A percentile compares a stretch with the other conserved stretches of the same genome.
These are phyloP conservation scores for Endomychus coccineus DNA, from an alignment of 2,888 invertebrate genomes.

Conservation along the genomic window DNA sequence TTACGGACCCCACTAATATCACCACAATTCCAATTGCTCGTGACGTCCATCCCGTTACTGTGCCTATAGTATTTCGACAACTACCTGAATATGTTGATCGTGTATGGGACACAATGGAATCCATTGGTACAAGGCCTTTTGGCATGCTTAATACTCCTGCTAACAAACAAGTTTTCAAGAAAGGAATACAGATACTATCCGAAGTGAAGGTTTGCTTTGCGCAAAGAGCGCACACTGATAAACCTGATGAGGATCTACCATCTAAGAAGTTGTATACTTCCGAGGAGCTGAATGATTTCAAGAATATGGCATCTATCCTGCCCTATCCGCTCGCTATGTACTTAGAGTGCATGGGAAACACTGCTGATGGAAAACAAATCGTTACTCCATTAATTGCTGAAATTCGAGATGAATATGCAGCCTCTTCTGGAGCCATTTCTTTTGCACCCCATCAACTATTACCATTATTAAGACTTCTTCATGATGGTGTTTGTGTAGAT, in stretches of 20 bases:
- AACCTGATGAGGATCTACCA: constrained; percentile 21
- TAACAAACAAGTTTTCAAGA: constrained; percentile 20
- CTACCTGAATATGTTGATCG: too few relatives aligned
- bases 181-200: constrained; percentile 18
- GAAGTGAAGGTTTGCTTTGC: constrained; percentile 21
- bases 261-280: constrained; percentile 16
- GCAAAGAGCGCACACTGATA: constrained; percentile 18
- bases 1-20: too few relatives aligned
- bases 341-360: background rate
- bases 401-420: too few relatives aligned
- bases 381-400: background rate
- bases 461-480: too few relatives aligned
- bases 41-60: too few relatives aligned
- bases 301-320: constrained; percentile 19
- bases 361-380: background rate
- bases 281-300: constrained; percentile 18
- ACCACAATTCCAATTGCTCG: too few relatives aligned
- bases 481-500: too few relatives aligned
- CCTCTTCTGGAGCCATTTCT: constrained; percentile 1
- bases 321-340: background rate
- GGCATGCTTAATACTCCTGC: constrained; percentile 13
- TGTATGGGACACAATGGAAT: constrained; percentile 22
- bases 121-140: constrained; percentile 20
- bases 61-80: too few relatives aligned
- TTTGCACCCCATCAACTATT: too few relatives aligned